A percentile compares a stretch with the other conserved stretches of the same genome.
Conservation (phyloP, 2,797 vertebrate genomes). For the Parotocinclus haroldoi region DNA sequence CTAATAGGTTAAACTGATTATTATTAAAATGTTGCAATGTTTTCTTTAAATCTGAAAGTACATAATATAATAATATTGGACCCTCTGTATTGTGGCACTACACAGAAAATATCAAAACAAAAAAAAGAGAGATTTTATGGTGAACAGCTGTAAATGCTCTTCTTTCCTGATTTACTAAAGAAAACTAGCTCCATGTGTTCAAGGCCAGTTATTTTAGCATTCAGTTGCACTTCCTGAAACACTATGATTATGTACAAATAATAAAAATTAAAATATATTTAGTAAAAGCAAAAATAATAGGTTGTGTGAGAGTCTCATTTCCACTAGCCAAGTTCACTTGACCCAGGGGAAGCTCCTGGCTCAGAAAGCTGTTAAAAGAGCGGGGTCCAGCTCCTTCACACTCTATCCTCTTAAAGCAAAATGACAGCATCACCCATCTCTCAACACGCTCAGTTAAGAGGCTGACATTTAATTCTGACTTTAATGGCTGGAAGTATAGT, state of each 20-base stretch:
- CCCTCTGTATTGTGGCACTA: too few relatives aligned
- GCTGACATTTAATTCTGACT: too few relatives aligned
- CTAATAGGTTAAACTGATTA: too few relatives aligned
- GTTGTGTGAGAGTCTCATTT: constrained; percentile 31
- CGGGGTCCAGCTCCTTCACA: constrained; percentile 1
- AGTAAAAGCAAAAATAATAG: too few relatives aligned
- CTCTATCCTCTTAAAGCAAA: constrained; percentile 1
- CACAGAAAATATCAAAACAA: constrained; percentile 21
- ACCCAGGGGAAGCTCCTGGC: constrained; percentile 27
- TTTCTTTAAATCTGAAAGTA: too few relatives aligned
- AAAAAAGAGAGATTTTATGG: constrained; percentile 33
- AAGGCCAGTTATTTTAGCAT: constrained; percentile 3
- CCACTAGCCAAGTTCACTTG: constrained; percentile 24
- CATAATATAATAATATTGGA: too few relatives aligned
- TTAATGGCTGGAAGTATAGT: constrained; percentile 18
- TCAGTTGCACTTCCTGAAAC: too few relatives aligned
- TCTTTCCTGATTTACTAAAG: constrained; percentile 3
- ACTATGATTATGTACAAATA: too few relatives aligned
- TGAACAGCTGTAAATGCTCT: constrained; percentile 42
- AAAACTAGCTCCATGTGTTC: constrained; percentile 7
- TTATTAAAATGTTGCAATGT: too few relatives aligned
- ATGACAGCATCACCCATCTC: constrained; percentile 31
- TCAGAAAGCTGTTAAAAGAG: too few relatives aligned
- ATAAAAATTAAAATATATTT: too few relatives aligned
- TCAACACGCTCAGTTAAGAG: constrained; percentile 3